A percentile compares a stretch with the other conserved stretches of the same genome.
Evolutionary conservation across 2,797 vertebrate genomes (phyloP).

Genomic region (Threskiornis aethiopicus): DNA sequence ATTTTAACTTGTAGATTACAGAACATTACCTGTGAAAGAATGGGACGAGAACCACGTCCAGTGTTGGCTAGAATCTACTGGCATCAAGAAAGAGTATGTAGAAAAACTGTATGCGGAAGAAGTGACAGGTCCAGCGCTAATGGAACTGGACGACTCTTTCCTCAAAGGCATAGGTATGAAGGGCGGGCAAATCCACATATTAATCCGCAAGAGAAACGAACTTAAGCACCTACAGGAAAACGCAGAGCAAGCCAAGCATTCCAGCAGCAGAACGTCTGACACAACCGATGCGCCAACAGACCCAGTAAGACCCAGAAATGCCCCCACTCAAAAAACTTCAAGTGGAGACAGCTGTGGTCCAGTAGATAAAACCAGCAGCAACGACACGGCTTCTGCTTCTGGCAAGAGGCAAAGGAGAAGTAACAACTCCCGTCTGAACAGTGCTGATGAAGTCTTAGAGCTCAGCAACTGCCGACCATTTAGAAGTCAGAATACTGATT

Average conservation of each 20-base stretch:
- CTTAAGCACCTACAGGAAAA: background rate
- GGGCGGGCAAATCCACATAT: conserved; percentile 75
- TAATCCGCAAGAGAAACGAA: conserved; percentile 78
- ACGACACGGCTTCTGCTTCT: background rate
- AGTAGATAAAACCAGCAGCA: background rate
- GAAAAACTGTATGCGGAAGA: conserved; percentile 76
- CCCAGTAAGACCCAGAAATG: background rate
- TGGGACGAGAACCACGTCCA: conserved; percentile 82
- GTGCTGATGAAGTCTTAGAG: background rate
- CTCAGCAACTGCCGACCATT: conserved; percentile 78
- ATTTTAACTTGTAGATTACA: conserved; percentile 45
- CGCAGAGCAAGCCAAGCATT: background rate
- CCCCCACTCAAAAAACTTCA: fast-evolving
- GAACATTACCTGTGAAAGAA: conserved; percentile 30
- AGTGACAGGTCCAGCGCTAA: conserved; percentile 74
- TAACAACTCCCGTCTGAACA: background rate
- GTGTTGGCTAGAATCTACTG: conserved; percentile 77
- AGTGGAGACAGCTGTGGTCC: background rate
- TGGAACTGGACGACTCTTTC: conserved; percentile 70
- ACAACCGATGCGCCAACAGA: background rate
- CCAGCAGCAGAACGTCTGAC: background rate
- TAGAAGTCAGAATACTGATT: conserved; percentile 65
- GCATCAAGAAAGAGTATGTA: conserved; percentile 76
- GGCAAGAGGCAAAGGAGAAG: background rate
- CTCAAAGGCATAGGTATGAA: conserved; percentile 79